Percentiles rank a stretch among this genome's conserved stretches.
phyloP scores from a whole-genome alignment of 2,797 vertebrate genomes.

The Falco concolor region DNA sequence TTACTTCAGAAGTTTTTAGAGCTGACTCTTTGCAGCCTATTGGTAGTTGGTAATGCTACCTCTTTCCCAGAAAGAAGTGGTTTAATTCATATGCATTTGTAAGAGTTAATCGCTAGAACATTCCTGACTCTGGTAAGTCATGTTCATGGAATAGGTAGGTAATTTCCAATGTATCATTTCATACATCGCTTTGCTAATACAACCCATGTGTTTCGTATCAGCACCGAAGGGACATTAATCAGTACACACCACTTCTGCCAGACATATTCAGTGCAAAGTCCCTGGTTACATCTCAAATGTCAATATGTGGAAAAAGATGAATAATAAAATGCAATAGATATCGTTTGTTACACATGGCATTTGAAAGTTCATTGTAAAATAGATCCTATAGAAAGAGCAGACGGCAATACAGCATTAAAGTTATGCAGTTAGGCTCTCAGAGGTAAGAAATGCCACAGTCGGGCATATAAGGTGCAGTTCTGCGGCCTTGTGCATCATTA shows the following conservation, averaged over 20 bases:
- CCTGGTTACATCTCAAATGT: constrained; percentile 72
- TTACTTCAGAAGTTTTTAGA: neutral
- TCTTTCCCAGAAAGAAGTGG: neutral
- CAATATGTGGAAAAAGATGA: constrained; percentile 67
- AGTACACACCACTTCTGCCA: constrained; percentile 58
- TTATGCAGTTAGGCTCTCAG: neutral
- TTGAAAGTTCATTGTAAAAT: constrained; percentile 48
- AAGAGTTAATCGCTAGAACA: constrained; percentile 66
- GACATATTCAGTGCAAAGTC: constrained; percentile 47
- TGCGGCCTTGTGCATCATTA: neutral
- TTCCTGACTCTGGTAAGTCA: constrained; percentile 69
- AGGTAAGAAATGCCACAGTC: neutral
- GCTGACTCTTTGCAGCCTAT: neutral
- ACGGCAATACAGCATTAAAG: neutral
- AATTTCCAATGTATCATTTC: constrained; percentile 70
- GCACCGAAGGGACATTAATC: constrained; percentile 70
- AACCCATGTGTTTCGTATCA: constrained; percentile 71
- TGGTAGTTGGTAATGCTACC: neutral
- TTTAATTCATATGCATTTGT: neutral
- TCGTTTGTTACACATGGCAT: constrained; percentile 66
- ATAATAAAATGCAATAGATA: constrained; percentile 64
- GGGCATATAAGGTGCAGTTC: accelerated
- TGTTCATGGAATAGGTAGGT: constrained; percentile 67
- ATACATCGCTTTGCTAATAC: constrained; percentile 65
- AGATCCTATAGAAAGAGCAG: neutral